phyloP scores from a whole-genome alignment of 2,797 vertebrate genomes.

The Cirrhinus molitorella region DNA sequence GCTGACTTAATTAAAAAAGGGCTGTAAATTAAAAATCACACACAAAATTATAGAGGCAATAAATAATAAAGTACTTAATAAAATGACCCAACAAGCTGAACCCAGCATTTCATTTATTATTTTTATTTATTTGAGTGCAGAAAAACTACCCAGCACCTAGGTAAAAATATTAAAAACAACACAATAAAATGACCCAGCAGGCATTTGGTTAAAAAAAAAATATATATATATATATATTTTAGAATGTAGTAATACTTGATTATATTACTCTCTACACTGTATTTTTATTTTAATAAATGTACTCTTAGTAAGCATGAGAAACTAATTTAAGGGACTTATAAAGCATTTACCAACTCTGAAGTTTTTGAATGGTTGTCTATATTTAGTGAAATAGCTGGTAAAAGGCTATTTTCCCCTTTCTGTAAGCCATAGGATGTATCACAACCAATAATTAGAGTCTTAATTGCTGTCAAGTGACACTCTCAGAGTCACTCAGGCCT shows the following conservation, averaged over 20 bases:
- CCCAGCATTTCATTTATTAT: no score
- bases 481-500: not conserved
- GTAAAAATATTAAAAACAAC: no score
- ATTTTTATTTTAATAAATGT: not conserved
- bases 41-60: no score
- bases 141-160: no score
- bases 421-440: not conserved
- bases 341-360: not conserved
- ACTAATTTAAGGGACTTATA: not conserved
- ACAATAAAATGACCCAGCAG: no score
- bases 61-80: no score
- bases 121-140: no score
- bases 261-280: not conserved
- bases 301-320: not conserved
- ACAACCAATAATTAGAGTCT: not conserved
- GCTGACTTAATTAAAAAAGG: no score
- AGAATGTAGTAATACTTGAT: not conserved
- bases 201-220: no score
- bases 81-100: no score
- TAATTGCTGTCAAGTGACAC: slow-evolving; percentile 1
- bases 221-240: no score
- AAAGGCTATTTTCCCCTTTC: slow-evolving; percentile 4
- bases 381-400: not conserved
- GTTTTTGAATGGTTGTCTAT: not conserved
- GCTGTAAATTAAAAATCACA: no score